Evolutionary conservation across 2,888 invertebrate genomes (phyloP), one percentile per base, ranked within the genome.

Genomic region (Heteropelma amictum): DNA sequence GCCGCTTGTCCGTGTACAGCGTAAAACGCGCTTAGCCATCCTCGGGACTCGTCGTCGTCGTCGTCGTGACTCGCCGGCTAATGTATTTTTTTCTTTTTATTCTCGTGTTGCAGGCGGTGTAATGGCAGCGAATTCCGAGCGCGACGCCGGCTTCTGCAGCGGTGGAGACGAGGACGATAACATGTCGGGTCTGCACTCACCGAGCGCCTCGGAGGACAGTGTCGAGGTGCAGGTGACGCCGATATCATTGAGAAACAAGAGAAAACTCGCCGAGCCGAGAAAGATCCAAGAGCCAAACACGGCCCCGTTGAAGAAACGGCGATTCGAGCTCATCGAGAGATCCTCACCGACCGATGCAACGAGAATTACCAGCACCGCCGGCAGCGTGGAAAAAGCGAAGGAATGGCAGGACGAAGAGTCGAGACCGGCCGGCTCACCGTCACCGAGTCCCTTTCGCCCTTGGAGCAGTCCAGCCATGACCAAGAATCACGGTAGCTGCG

Each of bases 131-230:
- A 87, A 86, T 51, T 86, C 91, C 64, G 93, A 93, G 72, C 90
- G 91, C 63, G 94, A 94, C 85, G 94, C 94, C 3, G 95, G 94
- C 54, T 94, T 94, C 88, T 94, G 94, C 77, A 94, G 94, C 0
- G 94, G 93, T 1, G 94, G 92, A 0, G 94, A 94, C 79, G 95
- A 94, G 82, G 92, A 93, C 74, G 88, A 89, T 80, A 89, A 90
- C 77, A 84, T 87, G 81, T 87, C 86, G 14, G 90, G 90, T 3
- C 86, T 92, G 4, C 91, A 91, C 73, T 93, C 93, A n/a, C 92
- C 93, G 23, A 93, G 92, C 7, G 91, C 91, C 67, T 93, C 93
- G 67, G 93, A 93, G 80, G 93, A 93, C 85, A 93, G 93, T 67
- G 91, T 93, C 5, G 93, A 93, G 84, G 92, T 93, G 2, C 93